These are phyloP conservation scores for Plestiodon gilberti DNA, from an alignment of 2,113 vertebrate species.

Conservation along the genomic window DNA sequence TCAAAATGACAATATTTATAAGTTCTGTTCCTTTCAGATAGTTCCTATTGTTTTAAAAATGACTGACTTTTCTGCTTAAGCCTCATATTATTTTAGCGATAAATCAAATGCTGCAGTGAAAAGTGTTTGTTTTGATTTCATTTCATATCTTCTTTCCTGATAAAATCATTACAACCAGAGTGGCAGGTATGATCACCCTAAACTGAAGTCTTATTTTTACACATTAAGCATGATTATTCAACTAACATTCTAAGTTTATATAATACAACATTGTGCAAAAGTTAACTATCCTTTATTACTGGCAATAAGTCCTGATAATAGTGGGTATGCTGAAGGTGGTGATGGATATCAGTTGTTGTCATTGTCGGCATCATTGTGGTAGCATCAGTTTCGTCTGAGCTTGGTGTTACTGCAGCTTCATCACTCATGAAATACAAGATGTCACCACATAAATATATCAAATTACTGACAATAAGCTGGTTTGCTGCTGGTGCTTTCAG, in stretches of 20 bases:
- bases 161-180: slow-evolving; percentile 58
- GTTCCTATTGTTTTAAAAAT: slow-evolving; percentile 55
- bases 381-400: background rate
- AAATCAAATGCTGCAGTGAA: slow-evolving; percentile 41
- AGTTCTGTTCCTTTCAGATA: slow-evolving; percentile 59
- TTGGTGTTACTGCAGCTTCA: background rate
- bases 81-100: slow-evolving; percentile 38
- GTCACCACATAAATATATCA: background rate
- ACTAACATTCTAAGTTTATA: slow-evolving; percentile 38
- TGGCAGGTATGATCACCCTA: slow-evolving; percentile 52
- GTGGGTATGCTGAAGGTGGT: background rate
- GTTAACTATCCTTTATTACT: no score
- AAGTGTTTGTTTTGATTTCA: slow-evolving; percentile 47
- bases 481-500: background rate
- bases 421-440: background rate
- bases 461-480: background rate
- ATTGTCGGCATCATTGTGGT: no score
- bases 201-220: slow-evolving; percentile 61
- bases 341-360: no score
- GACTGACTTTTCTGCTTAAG: slow-evolving; percentile 54
- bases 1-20: slow-evolving; percentile 69
- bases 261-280: background rate
- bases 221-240: slow-evolving; percentile 37
- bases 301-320: no score
- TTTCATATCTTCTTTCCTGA: slow-evolving; percentile 46